Conservation (phyloP, 1,140 invertebrate species). For the Ceratosolen fusciceps region DNA sequence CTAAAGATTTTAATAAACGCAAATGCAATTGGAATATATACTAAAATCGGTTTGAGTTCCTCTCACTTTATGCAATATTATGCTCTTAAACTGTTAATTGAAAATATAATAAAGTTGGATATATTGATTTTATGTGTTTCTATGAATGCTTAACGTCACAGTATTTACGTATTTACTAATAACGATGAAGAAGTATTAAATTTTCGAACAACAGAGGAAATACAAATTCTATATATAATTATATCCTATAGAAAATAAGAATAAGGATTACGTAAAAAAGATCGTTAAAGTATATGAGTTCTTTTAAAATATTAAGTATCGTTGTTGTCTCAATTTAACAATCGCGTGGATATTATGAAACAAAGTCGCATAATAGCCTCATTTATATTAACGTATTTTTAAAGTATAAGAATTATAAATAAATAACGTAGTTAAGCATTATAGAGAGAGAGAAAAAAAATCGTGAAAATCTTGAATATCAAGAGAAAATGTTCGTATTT, state of each 20-base stretch:
- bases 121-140: conserved; percentile 2
- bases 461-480: conserved; percentile 16
- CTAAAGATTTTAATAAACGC: neutral
- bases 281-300: conserved; percentile 7
- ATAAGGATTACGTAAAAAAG: neutral
- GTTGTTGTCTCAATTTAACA: conserved; percentile 29
- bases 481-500: conserved; percentile 36
- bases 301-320: conserved; percentile 4
- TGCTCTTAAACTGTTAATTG: neutral
- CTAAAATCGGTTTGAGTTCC: conserved; percentile 44
- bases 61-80: conserved; percentile 10
- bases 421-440: conserved; percentile 18
- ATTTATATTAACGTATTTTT: conserved; percentile 32
- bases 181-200: conserved; percentile 3
- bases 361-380: conserved; percentile 11
- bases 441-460: conserved; percentile 7
- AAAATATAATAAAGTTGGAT: neutral
- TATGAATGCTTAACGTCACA: neutral
- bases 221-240: conserved; percentile 6
- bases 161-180: no score
- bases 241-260: conserved; percentile 3
- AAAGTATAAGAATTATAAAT: conserved; percentile 19
- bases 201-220: conserved; percentile 19
- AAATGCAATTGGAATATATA: conserved; percentile 11
- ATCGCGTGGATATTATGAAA: conserved; percentile 24